Conservation (phyloP, 2,113 vertebrate species). For the Notarius quadriscutis region DNA sequence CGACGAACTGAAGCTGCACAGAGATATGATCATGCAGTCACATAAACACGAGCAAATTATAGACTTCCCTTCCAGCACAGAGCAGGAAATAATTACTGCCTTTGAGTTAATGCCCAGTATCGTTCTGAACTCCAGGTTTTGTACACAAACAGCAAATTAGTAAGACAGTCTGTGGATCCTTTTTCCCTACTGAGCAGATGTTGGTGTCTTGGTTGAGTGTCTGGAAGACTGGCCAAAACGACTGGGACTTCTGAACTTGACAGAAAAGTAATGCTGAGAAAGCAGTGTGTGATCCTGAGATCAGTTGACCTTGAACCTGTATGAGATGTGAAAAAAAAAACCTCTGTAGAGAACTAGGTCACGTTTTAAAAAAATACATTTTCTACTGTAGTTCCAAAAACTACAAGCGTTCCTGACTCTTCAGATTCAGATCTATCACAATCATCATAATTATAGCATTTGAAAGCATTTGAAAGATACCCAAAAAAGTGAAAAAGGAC, state of each 20-base stretch:
- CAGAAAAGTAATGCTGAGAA: constrained; percentile 10
- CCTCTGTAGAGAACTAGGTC: neutral
- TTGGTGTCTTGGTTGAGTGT: neutral
- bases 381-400: neutral
- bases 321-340: neutral
- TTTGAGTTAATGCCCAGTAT: constrained; percentile 46
- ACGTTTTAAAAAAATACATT: too few species aligned
- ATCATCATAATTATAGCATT: neutral
- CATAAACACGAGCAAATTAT: constrained; percentile 58
- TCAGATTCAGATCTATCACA: neutral
- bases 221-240: constrained; percentile 19
- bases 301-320: neutral
- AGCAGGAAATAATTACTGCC: constrained; percentile 58
- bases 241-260: neutral
- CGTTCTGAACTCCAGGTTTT: constrained; percentile 43
- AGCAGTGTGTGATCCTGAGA: neutral
- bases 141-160: constrained; percentile 46
- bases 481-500: neutral
- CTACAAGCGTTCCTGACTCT: neutral
- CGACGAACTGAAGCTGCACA: constrained; percentile 42
- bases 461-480: neutral
- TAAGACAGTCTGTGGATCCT: constrained; percentile 26
- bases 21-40: constrained; percentile 54
- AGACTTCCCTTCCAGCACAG: constrained; percentile 45
- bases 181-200: constrained; percentile 22